phyloP scores from a whole-genome alignment of 2,113 vertebrate species.

The Halcyon malimbica region DNA sequence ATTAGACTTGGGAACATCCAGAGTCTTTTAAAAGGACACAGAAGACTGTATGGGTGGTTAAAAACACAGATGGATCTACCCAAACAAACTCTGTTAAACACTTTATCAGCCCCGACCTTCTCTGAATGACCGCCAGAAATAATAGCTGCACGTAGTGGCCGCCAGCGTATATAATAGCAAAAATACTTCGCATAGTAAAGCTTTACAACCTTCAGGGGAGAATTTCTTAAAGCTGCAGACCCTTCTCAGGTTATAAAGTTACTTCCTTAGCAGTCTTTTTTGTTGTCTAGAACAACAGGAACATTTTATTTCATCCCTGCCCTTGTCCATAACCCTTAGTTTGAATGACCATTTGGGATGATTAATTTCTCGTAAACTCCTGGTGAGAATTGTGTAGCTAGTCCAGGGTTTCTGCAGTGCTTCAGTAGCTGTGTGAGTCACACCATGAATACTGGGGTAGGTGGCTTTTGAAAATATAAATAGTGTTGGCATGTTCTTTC shows the following conservation, averaged over 20 bases:
- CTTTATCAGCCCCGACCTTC: conserved; percentile 46
- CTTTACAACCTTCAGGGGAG: conserved; percentile 59
- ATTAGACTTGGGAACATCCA: not conserved
- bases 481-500: not conserved
- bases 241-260: conserved; percentile 49
- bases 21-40: conserved; percentile 30
- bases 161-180: conserved; percentile 66
- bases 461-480: conserved; percentile 12
- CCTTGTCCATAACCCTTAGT: not conserved
- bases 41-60: conserved; percentile 44
- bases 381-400: not conserved
- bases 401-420: not conserved
- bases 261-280: conserved; percentile 25
- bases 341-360: conserved; percentile 20
- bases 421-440: not conserved
- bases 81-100: conserved; percentile 64
- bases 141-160: conserved; percentile 60
- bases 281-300: conserved; percentile 22
- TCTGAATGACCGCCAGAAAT: conserved; percentile 58
- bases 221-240: conserved; percentile 63
- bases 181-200: conserved; percentile 70
- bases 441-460: not conserved
- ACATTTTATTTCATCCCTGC: conserved; percentile 21
- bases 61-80: conserved; percentile 60
- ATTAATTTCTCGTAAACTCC: not conserved